Conservation (phyloP, 2,797 vertebrate genomes). For the Okamejei kenojei region DNA sequence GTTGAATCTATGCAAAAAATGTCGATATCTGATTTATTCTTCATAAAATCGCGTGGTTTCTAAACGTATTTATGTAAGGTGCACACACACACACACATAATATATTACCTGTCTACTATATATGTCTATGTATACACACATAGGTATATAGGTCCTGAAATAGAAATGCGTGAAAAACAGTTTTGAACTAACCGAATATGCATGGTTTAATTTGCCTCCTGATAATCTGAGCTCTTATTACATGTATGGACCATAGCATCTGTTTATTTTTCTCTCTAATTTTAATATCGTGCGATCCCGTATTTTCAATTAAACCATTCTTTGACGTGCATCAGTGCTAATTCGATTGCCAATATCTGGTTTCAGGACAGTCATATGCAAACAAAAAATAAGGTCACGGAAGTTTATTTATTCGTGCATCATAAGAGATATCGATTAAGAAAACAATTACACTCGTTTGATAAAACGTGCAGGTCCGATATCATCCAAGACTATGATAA, state of each 20-base stretch:
- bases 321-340: neutral
- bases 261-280: neutral
- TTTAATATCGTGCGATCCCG: no score
- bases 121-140: neutral
- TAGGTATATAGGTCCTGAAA: neutral
- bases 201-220: neutral
- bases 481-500: neutral
- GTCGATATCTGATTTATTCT: neutral
- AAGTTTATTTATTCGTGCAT: slow-evolving; percentile 1
- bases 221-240: neutral
- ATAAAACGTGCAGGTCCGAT: neutral
- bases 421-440: neutral
- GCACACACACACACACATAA: no score
- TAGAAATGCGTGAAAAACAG: neutral
- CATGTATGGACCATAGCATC: neutral
- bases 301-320: no score
- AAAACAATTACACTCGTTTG: neutral
- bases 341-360: neutral
- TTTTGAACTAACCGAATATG: neutral
- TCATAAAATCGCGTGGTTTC: neutral
- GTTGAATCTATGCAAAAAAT: neutral
- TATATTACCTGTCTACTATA: no score
- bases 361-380: neutral
- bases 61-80: neutral
- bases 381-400: neutral